Base-by-base conservation (phyloP, 2,888 invertebrate species). In the Diadegma fenestrale region DNA sequence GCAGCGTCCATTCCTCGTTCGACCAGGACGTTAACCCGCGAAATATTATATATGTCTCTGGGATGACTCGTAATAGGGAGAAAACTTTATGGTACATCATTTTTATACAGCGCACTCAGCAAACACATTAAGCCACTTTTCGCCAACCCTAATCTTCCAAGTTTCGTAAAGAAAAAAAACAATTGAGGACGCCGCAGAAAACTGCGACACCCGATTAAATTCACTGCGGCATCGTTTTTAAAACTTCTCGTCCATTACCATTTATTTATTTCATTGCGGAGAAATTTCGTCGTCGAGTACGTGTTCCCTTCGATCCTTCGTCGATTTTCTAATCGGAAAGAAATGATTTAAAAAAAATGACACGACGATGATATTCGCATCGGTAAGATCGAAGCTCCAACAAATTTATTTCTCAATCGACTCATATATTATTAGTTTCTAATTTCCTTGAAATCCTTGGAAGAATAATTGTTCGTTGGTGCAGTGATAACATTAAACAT, bases 1-100 rank as follows among this genome's bases (percentile, higher is more conserved):
- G 58, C 30, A 51, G 54, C 54, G 66, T 80, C 58, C 75, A 45
- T 76, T 81, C 76, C 48, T 37, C 51, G 26, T 75, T 37, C 61
- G 61, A 43, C 48, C 30, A 76, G 61, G 30, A 58, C 68, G 43
- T 43, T 64, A 43, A 72, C 72, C 71, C 37, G 17, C n/a, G 64
- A 51, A 51, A 48, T 37, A 22, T 64, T 26, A 64, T 63, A 64
- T 63, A 71, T 71, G 26, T 54, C 22, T 66, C 19, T 12, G 33
- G 71, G 51, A 33, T 54, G 14, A 71, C 54, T 71, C 51, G 33
- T 10, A 71, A 54, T 33, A 37, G 10, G 19, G 19, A 19, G 33
- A 33, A 22, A 51, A 51, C 14, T 71, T 51, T 41, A 71, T 33
- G 51, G 19, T 19, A 37, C n/a, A 19, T 51, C n/a, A 71, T 71